These are phyloP conservation scores for Arothron firmamentum DNA, from an alignment of 2,113 vertebrate species.

Conservation along the genomic window DNA sequence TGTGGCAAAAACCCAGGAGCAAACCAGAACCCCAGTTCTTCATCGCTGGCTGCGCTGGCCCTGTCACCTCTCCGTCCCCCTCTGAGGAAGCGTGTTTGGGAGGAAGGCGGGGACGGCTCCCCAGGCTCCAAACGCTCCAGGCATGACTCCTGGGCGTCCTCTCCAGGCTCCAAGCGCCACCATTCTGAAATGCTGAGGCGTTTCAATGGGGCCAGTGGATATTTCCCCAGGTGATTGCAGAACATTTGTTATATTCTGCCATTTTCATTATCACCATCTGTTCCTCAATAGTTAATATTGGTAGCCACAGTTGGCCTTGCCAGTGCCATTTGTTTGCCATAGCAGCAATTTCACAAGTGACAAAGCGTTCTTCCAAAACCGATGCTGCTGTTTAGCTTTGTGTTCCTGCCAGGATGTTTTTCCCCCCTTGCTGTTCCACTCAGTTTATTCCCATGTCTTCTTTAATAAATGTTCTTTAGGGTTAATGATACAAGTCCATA, in stretches of 20 bases:
- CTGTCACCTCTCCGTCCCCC: conserved; percentile 63
- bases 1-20: conserved; percentile 33
- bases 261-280: neutral
- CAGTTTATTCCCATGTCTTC: too few species aligned
- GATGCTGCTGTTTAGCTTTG: too few species aligned
- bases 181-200: conserved; percentile 22
- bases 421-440: too few species aligned
- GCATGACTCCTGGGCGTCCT: conserved; percentile 17
- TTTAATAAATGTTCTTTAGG: too few species aligned
- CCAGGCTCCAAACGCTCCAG: conserved; percentile 62
- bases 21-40: conserved; percentile 11
- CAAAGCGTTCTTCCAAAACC: too few species aligned
- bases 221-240: conserved; percentile 23
- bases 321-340: too few species aligned
- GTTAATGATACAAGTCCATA: too few species aligned
- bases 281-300: neutral
- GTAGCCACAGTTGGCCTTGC: too few species aligned
- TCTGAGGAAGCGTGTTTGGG: conserved; percentile 64
- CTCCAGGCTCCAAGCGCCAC: conserved; percentile 46
- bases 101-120: conserved; percentile 12
- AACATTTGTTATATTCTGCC: neutral
- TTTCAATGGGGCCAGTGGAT: neutral
- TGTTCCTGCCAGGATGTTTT: too few species aligned
- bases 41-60: conserved; percentile 64
- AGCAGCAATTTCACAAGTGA: too few species aligned